phyloP scores from a whole-genome alignment of 2,113 vertebrate species.

The Xiphophorus couchianus region DNA sequence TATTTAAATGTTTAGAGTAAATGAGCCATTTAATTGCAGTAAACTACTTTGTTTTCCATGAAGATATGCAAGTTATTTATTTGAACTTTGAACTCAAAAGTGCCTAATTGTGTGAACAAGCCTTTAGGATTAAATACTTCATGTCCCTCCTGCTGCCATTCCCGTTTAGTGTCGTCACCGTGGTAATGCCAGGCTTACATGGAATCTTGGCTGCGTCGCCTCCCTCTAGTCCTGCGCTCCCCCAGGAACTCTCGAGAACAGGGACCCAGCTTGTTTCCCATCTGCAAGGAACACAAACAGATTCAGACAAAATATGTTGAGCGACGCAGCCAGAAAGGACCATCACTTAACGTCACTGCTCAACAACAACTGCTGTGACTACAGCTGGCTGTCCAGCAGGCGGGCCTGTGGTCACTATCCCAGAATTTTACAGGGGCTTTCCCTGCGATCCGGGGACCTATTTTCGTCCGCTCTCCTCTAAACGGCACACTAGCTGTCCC shows the following conservation, averaged over 20 bases:
- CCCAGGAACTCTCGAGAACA: slow-evolving; percentile 77
- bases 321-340: slow-evolving; percentile 47
- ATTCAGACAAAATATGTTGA: slow-evolving; percentile 58
- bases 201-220: slow-evolving; percentile 60
- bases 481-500: slow-evolving; percentile 50
- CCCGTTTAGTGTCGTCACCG: slow-evolving; percentile 1
- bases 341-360: slow-evolving; percentile 34
- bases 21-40: not conserved
- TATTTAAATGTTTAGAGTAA: not conserved
- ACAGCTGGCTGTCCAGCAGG: slow-evolving; percentile 56
- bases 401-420: slow-evolving; percentile 45
- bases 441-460: slow-evolving; percentile 58
- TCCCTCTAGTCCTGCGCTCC: slow-evolving; percentile 53
- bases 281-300: slow-evolving; percentile 74
- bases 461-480: slow-evolving; percentile 51
- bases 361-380: slow-evolving; percentile 26
- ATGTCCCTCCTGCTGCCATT: slow-evolving; percentile 7
- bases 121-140: slow-evolving; percentile 14
- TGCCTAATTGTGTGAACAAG: slow-evolving; percentile 11
- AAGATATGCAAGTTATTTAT: slow-evolving; percentile 3
- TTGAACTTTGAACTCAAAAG: slow-evolving; percentile 2
- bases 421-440: slow-evolving; percentile 69
- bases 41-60: not conserved
- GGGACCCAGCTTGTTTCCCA: slow-evolving; percentile 77
- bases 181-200: slow-evolving; percentile 33